Evolutionary conservation across 2,113 vertebrate genomes (phyloP), one percentile per base, ranked within the genome.

Genomic region (Eretmodus cyanostictus): DNA sequence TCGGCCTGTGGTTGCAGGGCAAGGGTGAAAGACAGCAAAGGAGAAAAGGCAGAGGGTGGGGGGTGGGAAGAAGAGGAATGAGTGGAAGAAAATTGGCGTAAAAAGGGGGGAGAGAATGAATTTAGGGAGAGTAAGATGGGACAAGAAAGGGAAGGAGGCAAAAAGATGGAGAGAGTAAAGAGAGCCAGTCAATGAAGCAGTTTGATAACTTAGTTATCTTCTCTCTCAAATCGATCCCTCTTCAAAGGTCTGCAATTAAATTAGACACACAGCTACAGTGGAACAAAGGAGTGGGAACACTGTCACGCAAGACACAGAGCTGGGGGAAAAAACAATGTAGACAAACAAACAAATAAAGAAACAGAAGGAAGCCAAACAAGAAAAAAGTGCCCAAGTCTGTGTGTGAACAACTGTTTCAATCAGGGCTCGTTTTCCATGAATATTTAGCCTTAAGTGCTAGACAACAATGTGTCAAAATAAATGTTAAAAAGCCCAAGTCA

Each of bases 1-100:
- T 81, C 97, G 97, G 93, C 96, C 98, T 99, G 95, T 36, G 63
- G 88, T 38, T 83, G 89, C 47, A 29, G 86, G 90, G 80, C 8
- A 71, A 40, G 31, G 24, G 49, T 36, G 84, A 85, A 22, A 59
- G 59, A 76, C 13, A 34, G 63, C 4, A 34, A n/a, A 38, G 55
- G 54, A 17, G 31, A 87, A 34, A 59, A 59, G 47, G 16, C 7
- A 7, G 13, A 68, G 29, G 51, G 59, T 10, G 22, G 6, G 36
- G 90, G 45, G 5, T 19, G 49, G n/a, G 31, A 51, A 68, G 19
- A 16, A 40, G 36, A 51, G n/a, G 27, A 85, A 82, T 47, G 91
- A 59, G 86, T 59, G 47, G 53, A 63, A 24, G 76, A 82, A 81
- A 82, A 45, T 76, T 29, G 42, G 24, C 19, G 34, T 12, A 36